Base-by-base conservation (phyloP, 2,113 vertebrate species). In the Chlorodrepanis virens region DNA sequence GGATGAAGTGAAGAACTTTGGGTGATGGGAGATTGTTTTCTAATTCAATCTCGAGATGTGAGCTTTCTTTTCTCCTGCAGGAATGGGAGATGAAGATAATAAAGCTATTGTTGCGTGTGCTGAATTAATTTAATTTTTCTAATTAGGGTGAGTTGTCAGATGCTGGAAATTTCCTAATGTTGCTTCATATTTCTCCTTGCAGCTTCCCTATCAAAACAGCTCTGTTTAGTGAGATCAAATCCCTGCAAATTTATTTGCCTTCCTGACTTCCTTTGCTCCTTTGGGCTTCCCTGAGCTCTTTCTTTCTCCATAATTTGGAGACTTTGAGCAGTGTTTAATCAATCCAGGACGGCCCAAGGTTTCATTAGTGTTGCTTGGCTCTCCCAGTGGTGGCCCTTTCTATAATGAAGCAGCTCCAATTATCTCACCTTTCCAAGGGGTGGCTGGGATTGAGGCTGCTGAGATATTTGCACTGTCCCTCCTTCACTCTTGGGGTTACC, bases 51-150 rank as follows among this genome's bases (percentile, higher is more conserved):
- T 25, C 45, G 71, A 84, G 74, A 87, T 54, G 37, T 77, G 74
- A 86, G 56, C 33, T 96, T 69, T 59, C 40, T 78, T 87, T 82
- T 82, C 56, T 93, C 40, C 84, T 91, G 50, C 59, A 88, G 78
- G 64, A 86, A 70, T 39, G 37, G 67, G 33, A 93, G 61, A 87
- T 49, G 33, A 45, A 91, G 83, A 86, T 70, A 83, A 70, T 71
- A 79, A 90, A 59, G 49, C 15, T 37, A 59, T 89, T 89, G 76
- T 83, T 89, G 67, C 65, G 47, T 21, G 24, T 77, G 85, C 89
- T 95, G 93, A 91, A 94, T 90, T 64, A 68, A 75, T 87, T 94
- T 87, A 84, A 80, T 94, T 87, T 90, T 77, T 86, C 77, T 90
- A 85, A 88, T 94, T 84, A 74, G 47, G 47, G 79, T 17, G n/a